Conservation (phyloP, 2,888 invertebrate genomes). For the Orchesella flavescens region DNA sequence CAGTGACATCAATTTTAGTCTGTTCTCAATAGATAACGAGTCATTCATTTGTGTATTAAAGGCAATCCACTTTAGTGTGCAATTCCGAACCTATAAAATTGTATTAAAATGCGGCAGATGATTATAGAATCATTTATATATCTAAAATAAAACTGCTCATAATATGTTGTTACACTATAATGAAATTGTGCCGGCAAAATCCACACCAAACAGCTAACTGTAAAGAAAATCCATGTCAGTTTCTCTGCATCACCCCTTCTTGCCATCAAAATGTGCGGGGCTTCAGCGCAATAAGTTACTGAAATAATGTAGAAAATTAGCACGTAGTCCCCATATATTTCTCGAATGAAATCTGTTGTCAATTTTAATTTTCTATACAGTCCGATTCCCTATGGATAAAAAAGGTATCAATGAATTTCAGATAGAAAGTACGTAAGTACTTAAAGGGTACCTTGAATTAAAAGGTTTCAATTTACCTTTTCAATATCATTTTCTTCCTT, state of each 20-base stretch:
- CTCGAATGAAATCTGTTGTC: neutral
- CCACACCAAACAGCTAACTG: too few species aligned
- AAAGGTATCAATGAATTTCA: too few species aligned
- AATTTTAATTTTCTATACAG: too few species aligned
- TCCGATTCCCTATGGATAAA: too few species aligned
- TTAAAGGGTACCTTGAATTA: too few species aligned
- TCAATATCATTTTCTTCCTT: too few species aligned
- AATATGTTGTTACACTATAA: neutral
- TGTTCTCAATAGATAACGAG: neutral
- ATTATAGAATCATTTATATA: neutral
- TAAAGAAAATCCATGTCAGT: neutral
- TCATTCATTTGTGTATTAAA: neutral
- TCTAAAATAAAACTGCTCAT: neutral
- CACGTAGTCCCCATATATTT: neutral
- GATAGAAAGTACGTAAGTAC: too few species aligned
- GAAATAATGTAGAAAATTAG: neutral
- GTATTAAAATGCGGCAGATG: neutral
- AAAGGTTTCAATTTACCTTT: too few species aligned
- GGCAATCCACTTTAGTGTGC: neutral
- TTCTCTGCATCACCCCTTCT: conserved; percentile 2
- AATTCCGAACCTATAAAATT: conserved; percentile 11
- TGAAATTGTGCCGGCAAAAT: conserved; percentile 15
- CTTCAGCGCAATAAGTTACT: conserved; percentile 9
- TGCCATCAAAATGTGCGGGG: conserved; percentile 4
- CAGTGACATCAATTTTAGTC: neutral